These are phyloP conservation scores for Sorex maritimensis DNA, from an alignment of 2,797 vertebrate genomes.

Conservation along the genomic window DNA sequence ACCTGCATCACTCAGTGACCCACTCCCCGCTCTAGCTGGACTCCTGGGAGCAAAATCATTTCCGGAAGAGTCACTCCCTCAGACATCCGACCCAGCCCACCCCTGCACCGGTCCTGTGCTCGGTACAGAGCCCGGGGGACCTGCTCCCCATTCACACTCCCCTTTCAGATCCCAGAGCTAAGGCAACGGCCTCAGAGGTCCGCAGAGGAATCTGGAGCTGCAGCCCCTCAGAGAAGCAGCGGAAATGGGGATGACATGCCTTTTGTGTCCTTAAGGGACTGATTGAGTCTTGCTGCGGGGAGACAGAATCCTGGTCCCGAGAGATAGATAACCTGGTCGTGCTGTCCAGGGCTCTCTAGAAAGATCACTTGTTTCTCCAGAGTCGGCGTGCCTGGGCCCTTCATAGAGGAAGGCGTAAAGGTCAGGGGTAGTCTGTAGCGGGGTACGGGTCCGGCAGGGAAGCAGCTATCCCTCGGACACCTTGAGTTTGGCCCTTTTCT, in stretches of 20 bases:
- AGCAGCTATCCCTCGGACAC: not conserved
- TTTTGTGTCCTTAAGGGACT: slow-evolving; percentile 5
- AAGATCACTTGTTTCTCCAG: too few species aligned
- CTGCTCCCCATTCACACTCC: not conserved
- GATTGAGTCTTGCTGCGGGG: not conserved
- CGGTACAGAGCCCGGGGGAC: not conserved
- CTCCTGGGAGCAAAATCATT: not conserved
- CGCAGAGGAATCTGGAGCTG: too few species aligned
- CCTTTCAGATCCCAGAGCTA: too few species aligned
- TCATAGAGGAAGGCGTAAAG: not conserved
- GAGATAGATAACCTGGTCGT: not conserved
- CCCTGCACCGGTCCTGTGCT: not conserved
- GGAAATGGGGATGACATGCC: not conserved
- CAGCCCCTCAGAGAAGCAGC: not conserved
- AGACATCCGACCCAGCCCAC: not conserved
- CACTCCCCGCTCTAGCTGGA: rapidly evolving
- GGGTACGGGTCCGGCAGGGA: not conserved
- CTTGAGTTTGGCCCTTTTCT: not conserved
- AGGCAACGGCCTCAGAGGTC: too few species aligned
- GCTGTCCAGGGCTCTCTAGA: too few species aligned
- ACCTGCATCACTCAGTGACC: not conserved
- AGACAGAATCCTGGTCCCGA: not conserved
- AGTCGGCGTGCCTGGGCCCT: not conserved
- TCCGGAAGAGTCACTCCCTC: not conserved
- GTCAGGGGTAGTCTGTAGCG: not conserved